Evolutionary conservation across 2,113 vertebrate species (phyloP).

Genomic region (Oncorhynchus masou): DNA sequence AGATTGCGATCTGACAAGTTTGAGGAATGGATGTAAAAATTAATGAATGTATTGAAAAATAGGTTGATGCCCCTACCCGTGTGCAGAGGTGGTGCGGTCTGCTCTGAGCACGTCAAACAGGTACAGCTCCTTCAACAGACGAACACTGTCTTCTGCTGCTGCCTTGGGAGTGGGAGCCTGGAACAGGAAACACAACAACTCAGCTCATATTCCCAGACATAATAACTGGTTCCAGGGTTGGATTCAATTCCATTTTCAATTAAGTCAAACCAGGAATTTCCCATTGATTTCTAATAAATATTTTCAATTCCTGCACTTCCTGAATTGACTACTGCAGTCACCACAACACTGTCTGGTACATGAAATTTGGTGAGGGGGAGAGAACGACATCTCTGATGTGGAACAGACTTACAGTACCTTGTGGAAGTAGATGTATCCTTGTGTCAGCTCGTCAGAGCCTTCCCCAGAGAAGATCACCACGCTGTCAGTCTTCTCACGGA

Average conservation of each 20-base stretch:
- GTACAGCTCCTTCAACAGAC: conserved; percentile 88
- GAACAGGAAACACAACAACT: not conserved
- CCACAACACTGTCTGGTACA: not conserved
- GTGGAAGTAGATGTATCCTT: conserved; percentile 96
- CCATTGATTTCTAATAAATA: not conserved
- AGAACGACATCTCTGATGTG: not conserved
- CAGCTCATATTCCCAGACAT: not conserved
- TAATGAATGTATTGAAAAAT: not conserved
- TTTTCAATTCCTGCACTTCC: not conserved
- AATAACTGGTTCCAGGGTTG: not conserved
- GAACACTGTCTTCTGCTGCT: conserved; percentile 84
- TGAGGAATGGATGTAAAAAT: not conserved
- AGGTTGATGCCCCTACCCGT: conserved; percentile 76
- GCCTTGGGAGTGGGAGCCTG: conserved; percentile 82
- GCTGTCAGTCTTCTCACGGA: conserved; percentile 88
- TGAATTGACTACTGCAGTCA: too few species aligned
- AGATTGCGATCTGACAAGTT: too few species aligned
- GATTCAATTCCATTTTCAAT: not conserved
- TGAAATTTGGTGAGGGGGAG: not conserved
- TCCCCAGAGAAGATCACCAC: conserved; percentile 96
- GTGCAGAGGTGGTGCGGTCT: conserved; percentile 88
- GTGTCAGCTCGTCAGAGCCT: conserved; percentile 89
- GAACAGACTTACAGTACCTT: conserved; percentile 69
- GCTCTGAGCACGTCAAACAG: conserved; percentile 89
- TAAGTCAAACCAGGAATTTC: too few species aligned